Percentiles rank a stretch among this genome's conserved stretches.
phyloP scores from a whole-genome alignment of 2,797 vertebrate genomes.

The Nasua narica region DNA sequence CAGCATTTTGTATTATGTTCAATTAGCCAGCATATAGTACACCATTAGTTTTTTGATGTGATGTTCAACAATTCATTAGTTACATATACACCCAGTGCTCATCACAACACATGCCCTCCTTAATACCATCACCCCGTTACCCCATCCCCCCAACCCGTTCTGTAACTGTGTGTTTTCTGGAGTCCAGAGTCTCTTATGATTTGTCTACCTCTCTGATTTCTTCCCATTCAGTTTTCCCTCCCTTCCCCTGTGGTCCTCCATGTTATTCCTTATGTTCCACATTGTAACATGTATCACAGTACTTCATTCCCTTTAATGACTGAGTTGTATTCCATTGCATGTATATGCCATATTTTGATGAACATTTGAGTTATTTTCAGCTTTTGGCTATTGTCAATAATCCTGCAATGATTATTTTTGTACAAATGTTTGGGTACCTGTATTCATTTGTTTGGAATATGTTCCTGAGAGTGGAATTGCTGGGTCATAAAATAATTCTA shows the following conservation, averaged over 20 bases:
- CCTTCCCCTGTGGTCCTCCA: not conserved
- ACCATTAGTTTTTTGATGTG: not conserved
- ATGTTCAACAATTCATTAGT: not conserved
- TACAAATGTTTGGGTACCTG: not conserved
- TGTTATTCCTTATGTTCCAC: not conserved
- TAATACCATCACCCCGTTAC: not conserved
- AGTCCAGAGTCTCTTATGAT: not conserved
- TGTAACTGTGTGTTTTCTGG: not conserved
- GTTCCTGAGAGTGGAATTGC: not conserved
- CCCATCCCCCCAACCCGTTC: not conserved
- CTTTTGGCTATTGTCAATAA: not conserved
- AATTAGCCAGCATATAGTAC: not conserved
- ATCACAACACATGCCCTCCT: not conserved
- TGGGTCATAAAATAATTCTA: not conserved
- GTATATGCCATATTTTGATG: not conserved
- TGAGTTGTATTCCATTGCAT: not conserved
- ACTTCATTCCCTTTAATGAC: not conserved
- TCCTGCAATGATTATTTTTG: not conserved
- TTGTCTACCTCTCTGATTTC: not conserved
- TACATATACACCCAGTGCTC: not conserved
- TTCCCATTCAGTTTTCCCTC: not conserved
- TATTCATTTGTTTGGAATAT: not conserved
- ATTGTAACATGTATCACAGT: not conserved
- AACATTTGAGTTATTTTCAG: not conserved
- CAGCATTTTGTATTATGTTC: not conserved